Conservation (phyloP, 2,888 invertebrate species). For the Caenorhabditis drosophilae region DNA sequence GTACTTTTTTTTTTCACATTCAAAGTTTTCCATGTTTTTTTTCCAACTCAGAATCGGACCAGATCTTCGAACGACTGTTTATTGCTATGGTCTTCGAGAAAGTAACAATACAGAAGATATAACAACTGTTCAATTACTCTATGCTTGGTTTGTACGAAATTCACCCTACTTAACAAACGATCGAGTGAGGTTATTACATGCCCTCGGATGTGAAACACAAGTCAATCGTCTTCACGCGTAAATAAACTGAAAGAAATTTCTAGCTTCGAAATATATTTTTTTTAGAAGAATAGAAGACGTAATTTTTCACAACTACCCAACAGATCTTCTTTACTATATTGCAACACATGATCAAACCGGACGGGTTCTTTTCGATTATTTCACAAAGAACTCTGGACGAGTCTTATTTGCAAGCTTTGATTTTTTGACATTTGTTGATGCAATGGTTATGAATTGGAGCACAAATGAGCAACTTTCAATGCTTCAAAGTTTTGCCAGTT, state of each 20-base stretch:
- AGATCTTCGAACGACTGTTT: slow-evolving; percentile 20
- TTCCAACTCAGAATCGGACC: slow-evolving; percentile 20
- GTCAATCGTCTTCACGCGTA: slow-evolving; percentile 8
- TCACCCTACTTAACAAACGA: slow-evolving; percentile 19
- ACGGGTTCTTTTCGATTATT: slow-evolving; percentile 12
- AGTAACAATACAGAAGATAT: not conserved
- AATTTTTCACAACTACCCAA: slow-evolving; percentile 12
- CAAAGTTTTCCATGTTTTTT: not conserved
- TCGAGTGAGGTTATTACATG: slow-evolving; percentile 16
- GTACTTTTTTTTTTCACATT: not conserved
- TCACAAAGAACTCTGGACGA: slow-evolving; percentile 7
- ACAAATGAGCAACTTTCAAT: slow-evolving; percentile 7
- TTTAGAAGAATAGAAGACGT: slow-evolving; percentile 12
- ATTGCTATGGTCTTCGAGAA: slow-evolving; percentile 32
- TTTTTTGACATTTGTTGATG: slow-evolving; percentile 14
- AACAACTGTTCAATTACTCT: slow-evolving; percentile 8
- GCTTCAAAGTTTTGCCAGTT: slow-evolving; percentile 2
- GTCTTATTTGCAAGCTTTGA: slow-evolving; percentile 21
- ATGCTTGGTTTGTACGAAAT: slow-evolving; percentile 7
- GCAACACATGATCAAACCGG: slow-evolving; percentile 11
- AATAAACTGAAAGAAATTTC: no score
- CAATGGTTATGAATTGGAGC: slow-evolving; percentile 27
- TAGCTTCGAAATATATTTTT: no score
- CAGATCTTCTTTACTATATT: slow-evolving; percentile 21
- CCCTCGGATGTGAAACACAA: slow-evolving; percentile 18